phyloP scores from a whole-genome alignment of 2,113 vertebrate species.

The Reinhardtius hippoglossoides region DNA sequence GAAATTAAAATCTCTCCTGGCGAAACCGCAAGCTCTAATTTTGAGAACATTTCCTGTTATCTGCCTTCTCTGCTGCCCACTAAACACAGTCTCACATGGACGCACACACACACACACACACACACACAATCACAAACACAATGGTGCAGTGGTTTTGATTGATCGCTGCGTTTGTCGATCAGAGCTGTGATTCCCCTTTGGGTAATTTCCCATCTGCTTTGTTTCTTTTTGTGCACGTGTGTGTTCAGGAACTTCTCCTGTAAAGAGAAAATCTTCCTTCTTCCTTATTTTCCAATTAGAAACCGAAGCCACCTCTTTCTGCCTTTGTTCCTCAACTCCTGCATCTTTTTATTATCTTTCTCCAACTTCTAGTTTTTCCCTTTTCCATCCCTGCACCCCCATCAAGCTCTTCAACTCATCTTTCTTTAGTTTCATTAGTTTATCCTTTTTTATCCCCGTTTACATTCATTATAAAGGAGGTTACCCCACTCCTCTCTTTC shows the following conservation, averaged over 20 bases:
- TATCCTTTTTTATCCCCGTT: too few relatives aligned
- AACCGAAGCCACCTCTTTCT: constrained; percentile 7
- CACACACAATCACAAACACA: constrained; percentile 15
- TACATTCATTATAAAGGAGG: too few relatives aligned
- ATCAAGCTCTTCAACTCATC: too few relatives aligned
- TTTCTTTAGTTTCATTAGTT: too few relatives aligned
- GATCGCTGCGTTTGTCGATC: constrained; percentile 35
- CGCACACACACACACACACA: background rate
- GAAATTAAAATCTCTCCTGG: constrained; percentile 37
- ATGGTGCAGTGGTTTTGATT: constrained; percentile 35
- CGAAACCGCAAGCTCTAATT: constrained; percentile 37
- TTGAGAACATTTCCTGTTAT: constrained; percentile 36
- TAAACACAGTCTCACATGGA: constrained; percentile 11
- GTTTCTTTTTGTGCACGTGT: constrained; percentile 15
- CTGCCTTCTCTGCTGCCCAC: constrained; percentile 15
- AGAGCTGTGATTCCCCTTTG: constrained; percentile 52
- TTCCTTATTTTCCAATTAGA: constrained; percentile 35
- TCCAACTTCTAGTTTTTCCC: background rate
- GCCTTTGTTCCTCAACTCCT: constrained; percentile 13
- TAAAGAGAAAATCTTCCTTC: constrained; percentile 13
- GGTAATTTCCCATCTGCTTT: constrained; percentile 33
- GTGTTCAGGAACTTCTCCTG: constrained; percentile 2
- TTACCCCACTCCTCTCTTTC: background rate
- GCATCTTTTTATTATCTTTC: background rate
- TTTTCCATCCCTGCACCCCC: background rate